Conservation (phyloP, 2,888 invertebrate species). For the Xestoiulus laeticollis region DNA sequence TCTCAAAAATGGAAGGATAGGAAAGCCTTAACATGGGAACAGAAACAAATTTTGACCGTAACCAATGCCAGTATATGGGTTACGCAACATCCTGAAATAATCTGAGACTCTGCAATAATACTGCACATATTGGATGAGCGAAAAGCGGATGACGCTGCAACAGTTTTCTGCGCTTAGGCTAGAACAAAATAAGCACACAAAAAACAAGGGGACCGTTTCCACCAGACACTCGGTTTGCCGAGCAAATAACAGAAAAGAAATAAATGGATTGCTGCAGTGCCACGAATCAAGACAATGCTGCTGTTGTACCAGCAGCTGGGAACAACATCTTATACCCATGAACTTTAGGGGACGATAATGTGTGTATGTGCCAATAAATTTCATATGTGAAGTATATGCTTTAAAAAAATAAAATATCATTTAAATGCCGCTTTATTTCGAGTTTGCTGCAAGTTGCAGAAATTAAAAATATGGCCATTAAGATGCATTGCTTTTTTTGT, state of each 20-base stretch:
- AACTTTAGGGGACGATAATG: neutral
- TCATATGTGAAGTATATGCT: too few relatives aligned
- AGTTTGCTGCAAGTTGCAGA: too few relatives aligned
- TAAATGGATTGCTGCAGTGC: conserved; percentile 15
- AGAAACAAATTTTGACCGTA: too few relatives aligned
- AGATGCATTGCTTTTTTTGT: too few relatives aligned
- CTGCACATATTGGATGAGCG: neutral
- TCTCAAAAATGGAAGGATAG: too few relatives aligned
- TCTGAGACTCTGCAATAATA: neutral
- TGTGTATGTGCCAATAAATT: neutral
- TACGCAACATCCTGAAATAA: neutral
- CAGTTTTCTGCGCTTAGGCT: neutral
- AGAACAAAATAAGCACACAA: neutral
- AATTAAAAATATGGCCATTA: too few relatives aligned
- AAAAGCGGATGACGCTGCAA: neutral
- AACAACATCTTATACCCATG: neutral
- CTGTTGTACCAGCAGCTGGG: neutral
- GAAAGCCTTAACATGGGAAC: too few relatives aligned
- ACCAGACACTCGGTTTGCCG: neutral
- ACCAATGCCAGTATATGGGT: neutral
- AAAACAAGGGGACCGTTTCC: conserved; percentile 3
- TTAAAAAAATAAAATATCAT: too few relatives aligned
- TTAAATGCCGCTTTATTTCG: too few relatives aligned
- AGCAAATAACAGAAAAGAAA: neutral
- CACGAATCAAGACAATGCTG: neutral